A percentile compares a stretch with the other conserved stretches of the same genome.
These are phyloP conservation scores for Diceros bicornis DNA, from an alignment of 2,797 vertebrate genomes.

Conservation along the genomic window DNA sequence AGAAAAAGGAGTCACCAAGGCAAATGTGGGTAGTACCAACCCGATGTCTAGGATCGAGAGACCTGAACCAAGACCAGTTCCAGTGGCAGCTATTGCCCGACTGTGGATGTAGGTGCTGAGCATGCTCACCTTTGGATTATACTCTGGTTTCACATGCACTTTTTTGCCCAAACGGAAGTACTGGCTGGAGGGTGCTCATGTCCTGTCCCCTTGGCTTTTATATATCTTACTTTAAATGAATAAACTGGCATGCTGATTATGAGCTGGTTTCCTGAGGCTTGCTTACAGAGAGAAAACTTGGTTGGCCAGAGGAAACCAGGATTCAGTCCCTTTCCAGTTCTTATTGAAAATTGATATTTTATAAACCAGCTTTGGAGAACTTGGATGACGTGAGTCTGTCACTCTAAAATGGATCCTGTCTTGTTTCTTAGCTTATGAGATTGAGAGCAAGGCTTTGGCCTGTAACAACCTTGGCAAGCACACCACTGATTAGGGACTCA, in stretches of 20 bases:
- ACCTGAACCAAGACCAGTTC: not conserved
- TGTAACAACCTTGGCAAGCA: not conserved
- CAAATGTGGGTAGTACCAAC: not conserved
- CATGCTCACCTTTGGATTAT: not conserved
- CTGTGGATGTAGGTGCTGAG: not conserved
- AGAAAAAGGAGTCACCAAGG: not conserved
- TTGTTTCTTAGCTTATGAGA: constrained; percentile 2
- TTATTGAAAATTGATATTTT: not conserved
- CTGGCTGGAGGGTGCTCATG: not conserved
- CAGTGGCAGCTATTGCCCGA: not conserved
- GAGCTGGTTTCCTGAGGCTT: not conserved
- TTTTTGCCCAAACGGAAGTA: not conserved
- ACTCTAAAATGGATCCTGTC: constrained; percentile 1
- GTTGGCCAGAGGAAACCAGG: not conserved
- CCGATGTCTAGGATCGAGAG: not conserved
- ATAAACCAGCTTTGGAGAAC: constrained; percentile 2
- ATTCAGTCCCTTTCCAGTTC: not conserved
- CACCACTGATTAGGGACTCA: not conserved
- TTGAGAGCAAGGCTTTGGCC: not conserved
- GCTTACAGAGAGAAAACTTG: not conserved
- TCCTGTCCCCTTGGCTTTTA: not conserved
- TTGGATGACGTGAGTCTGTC: not conserved
- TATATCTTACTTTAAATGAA: constrained; percentile 3
- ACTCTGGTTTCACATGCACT: not conserved
- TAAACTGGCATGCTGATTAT: constrained; percentile 22